phyloP scores from a whole-genome alignment of 2,797 vertebrate species.

The Diceros bicornis region DNA sequence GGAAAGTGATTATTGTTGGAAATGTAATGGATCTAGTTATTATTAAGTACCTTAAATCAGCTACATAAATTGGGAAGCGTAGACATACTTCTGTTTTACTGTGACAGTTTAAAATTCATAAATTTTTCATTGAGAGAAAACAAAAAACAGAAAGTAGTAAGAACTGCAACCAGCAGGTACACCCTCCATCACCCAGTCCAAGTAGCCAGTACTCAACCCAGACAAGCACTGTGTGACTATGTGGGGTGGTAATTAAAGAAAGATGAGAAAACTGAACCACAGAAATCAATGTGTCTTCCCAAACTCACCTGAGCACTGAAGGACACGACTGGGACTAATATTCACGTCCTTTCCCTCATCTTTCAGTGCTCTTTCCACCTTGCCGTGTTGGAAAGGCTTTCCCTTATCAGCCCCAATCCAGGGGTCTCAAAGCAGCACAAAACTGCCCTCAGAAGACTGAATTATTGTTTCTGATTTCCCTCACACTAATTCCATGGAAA shows the following conservation, averaged over 20 bases:
- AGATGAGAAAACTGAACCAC: neutral
- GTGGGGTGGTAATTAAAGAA: neutral
- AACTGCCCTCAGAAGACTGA: neutral
- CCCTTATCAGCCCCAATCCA: neutral
- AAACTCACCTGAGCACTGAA: neutral
- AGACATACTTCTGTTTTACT: neutral
- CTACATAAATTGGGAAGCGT: neutral
- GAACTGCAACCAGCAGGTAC: neutral
- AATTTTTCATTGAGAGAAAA: slow-evolving; percentile 14
- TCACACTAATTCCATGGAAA: neutral
- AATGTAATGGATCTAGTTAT: neutral
- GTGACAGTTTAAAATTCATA: neutral
- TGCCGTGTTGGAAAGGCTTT: neutral
- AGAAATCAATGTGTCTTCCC: neutral
- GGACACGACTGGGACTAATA: fast-evolving
- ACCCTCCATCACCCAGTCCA: neutral
- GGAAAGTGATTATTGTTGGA: neutral
- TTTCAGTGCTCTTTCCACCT: neutral
- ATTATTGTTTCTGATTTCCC: neutral
- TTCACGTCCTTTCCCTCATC: neutral
- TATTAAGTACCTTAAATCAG: neutral
- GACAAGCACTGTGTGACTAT: neutral
- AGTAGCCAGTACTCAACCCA: neutral
- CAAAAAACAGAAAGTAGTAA: neutral
- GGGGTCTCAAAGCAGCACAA: neutral